These are phyloP conservation scores for Drosophila simulans DNA, from an alignment of 1,140 invertebrate genomes.

Conservation along the genomic window DNA sequence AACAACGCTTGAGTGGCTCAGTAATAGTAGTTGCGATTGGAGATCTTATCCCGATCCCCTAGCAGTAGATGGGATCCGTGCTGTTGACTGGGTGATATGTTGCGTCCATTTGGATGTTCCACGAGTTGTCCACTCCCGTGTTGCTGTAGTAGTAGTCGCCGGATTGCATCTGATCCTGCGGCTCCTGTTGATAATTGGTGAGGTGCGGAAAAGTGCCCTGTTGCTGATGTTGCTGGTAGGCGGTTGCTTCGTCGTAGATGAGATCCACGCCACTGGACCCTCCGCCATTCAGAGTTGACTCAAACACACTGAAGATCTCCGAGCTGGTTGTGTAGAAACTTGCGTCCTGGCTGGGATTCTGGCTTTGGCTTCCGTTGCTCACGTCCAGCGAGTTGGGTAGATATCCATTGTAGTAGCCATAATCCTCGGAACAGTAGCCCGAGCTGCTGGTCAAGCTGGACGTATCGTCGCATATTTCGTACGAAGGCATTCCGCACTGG, in stretches of 20 bases:
- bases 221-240: constrained; percentile 54
- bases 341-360: constrained; percentile 35
- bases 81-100: constrained; percentile 31
- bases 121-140: constrained; percentile 69
- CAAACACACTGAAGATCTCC: constrained; percentile 76
- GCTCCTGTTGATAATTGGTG: constrained; percentile 52
- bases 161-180: constrained; percentile 43
- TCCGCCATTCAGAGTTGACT: constrained; percentile 45
- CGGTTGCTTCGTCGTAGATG: constrained; percentile 52
- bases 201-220: constrained; percentile 16
- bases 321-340: constrained; percentile 69
- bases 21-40: constrained; percentile 22
- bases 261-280: constrained; percentile 40
- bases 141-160: constrained; percentile 80
- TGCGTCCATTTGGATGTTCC: constrained; percentile 79
- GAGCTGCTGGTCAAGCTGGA: constrained; percentile 78
- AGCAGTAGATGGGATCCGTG: constrained; percentile 53
- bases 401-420: constrained; percentile 64
- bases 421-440: constrained; percentile 77
- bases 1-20: constrained; percentile 73
- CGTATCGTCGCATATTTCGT: constrained; percentile 82
- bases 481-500: constrained; percentile 50
- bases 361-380: constrained; percentile 32
- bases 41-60: constrained; percentile 21
- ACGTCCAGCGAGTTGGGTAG: constrained; percentile 41